These are phyloP conservation scores for Dugesia japonica DNA, from an alignment of 2,888 invertebrate genomes.

Conservation along the genomic window DNA sequence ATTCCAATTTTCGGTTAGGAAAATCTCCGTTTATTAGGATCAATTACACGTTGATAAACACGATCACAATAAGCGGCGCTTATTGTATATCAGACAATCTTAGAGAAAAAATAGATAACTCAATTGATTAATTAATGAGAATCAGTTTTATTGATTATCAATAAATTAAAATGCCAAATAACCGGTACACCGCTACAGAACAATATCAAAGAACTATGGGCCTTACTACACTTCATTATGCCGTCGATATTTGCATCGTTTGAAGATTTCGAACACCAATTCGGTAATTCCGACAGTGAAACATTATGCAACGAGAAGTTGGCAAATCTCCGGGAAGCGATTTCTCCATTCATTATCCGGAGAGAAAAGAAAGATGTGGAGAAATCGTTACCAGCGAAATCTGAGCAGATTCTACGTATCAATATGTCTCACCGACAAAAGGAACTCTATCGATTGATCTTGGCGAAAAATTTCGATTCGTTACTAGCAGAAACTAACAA, in stretches of 20 bases:
- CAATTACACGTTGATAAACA: no score
- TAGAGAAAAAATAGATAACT: no score
- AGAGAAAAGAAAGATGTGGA: slow-evolving; percentile 97
- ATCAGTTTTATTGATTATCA: no score
- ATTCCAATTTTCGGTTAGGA: no score
- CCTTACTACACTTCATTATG: slow-evolving; percentile 92
- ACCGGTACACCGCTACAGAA: slow-evolving; percentile 96
- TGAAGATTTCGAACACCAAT: slow-evolving; percentile 85
- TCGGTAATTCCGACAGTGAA: slow-evolving; percentile 60
- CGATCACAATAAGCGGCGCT: no score
- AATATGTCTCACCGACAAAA: slow-evolving; percentile 94
- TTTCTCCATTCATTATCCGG: slow-evolving; percentile 82
- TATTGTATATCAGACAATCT: no score
- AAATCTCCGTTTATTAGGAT: slow-evolving; percentile 76
- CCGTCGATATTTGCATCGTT: slow-evolving; percentile 72
- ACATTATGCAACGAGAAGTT: slow-evolving; percentile 56
- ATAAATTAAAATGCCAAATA: no score
- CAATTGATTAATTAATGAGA: no score
- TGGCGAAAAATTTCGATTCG: slow-evolving; percentile 66
- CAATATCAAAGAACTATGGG: slow-evolving; percentile 94
- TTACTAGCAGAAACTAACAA: slow-evolving; percentile 82
- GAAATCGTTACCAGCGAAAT: slow-evolving; percentile 87
- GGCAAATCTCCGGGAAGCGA: slow-evolving; percentile 78
- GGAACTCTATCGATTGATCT: slow-evolving; percentile 72
- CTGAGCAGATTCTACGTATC: slow-evolving; percentile 92